Base-by-base conservation (phyloP, 2,113 vertebrate genomes). In the Alethe diademata region DNA sequence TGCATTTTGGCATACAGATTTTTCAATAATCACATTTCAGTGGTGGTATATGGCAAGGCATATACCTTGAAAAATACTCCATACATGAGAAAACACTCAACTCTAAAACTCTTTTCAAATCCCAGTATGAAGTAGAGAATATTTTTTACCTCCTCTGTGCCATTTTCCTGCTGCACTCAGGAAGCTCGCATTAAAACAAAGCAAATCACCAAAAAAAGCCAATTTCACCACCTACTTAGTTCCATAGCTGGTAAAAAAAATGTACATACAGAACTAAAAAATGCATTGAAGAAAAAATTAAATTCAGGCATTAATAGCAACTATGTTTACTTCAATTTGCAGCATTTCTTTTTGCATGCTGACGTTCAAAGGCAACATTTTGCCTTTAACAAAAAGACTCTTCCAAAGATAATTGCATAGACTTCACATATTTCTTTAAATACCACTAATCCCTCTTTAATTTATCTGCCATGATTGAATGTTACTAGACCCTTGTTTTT, bases 1-100 rank as follows among this genome's bases (percentile, higher is more conserved):
- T 28, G 40, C 26, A 51, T 43, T 93, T 91, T 69, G 70, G 69
- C 36, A 40, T 26, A 13, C 23, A 72, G 62, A 72, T 93, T 73
- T 92, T 96, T 92, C 33, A 84, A 64, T 60, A n/a, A 58, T 58
- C 28, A 75, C 13, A 79, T 53, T 95, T 97, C 79, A 88, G 56
- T 56, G 71, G 12, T 51, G 19, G 31, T 22, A 66, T 89, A 36
- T 19, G 18, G 11, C 3, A 40, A 90, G 4, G 73, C 8, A 5
- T 29, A 51, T 51, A 51, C 16, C 50, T 51, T 11, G 14, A 24
- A 54, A 29, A 78, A 86, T 47, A 28, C 11, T 66, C 72, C 54
- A 51, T 36, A 81, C 33, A 54, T 66, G 25, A 85, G 97, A 95
- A 56, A 73, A 22, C 31, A 82, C 19, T 79, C 48, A 80, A 62